Base-by-base conservation (phyloP, 2,113 vertebrate genomes). In the Salminus brasiliensis region DNA sequence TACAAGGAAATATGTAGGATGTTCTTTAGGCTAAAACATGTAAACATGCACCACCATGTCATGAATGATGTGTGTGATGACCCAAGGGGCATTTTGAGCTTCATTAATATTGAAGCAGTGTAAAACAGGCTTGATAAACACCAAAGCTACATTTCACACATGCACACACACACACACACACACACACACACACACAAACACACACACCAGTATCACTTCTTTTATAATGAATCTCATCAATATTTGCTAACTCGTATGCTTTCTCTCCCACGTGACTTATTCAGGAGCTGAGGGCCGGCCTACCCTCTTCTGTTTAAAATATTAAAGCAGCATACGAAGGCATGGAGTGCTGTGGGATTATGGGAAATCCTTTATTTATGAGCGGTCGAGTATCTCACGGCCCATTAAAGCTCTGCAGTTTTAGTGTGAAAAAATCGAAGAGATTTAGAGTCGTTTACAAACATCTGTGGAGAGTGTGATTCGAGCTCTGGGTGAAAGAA, bases 291-390 rank as follows among this genome's bases (percentile, higher is more conserved):
- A 45, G 43, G 4, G 4, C 39, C 39, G 39, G 39, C 39, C 39
- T 4, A 11, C 12, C 2, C 12, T 45, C 43, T 15, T 15, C 10
- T 9, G 27, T 10, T 60, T 60, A 60, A 60, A 60, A 60, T 60
- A 60, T 60, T 60, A 60, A 60, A 60, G 57, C 27, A 25, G 30
- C 27, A 60, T 29, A 45, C 12, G 12, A 59, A 59, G 55, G n/a
- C 25, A 25, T 6, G 23, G 12, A 29, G 23, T 12, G 25, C 23
- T 8, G 9, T 27, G 55, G 55, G 23, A 59, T 13, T 25, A 59
- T 59, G 55, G 55, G 55, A 59, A 23, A 59, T 59, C 55, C 55
- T 59, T 59, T 59, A 59, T 59, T 59, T 59, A 59, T 59, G 55
- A 59, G 25, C 25, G 23, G 23, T 59, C 27, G 23, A 25, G 55